Conservation (phyloP, 2,797 vertebrate genomes). For the Siniperca obscura region DNA sequence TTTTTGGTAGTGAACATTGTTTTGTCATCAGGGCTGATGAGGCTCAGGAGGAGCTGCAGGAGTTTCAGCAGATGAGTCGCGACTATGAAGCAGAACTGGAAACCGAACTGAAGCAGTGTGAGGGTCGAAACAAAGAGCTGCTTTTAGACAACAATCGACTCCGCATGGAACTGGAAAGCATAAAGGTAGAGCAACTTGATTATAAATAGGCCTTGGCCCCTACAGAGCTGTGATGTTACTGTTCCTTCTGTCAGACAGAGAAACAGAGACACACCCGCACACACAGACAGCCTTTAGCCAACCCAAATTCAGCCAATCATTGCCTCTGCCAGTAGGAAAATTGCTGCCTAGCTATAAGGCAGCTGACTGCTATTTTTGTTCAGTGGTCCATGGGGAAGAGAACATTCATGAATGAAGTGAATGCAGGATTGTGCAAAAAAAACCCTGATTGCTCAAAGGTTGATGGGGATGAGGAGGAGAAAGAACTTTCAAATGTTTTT, state of each 20-base stretch:
- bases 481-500: neutral
- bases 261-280: neutral
- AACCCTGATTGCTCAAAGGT: slow-evolving; percentile 21
- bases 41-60: slow-evolving; percentile 91
- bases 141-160: slow-evolving; percentile 91
- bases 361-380: slow-evolving; percentile 73
- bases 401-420: slow-evolving; percentile 38
- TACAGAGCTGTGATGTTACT: neutral
- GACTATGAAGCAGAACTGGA: slow-evolving; percentile 98
- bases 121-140: slow-evolving; percentile 93
- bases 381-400: slow-evolving; percentile 55
- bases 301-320: slow-evolving; percentile 32
- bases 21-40: slow-evolving; percentile 87
- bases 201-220: slow-evolving; percentile 1
- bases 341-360: slow-evolving; percentile 46
- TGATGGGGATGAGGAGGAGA: slow-evolving; percentile 6
- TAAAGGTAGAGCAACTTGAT: slow-evolving; percentile 86
- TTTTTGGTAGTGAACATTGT: neutral
- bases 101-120: slow-evolving; percentile 92
- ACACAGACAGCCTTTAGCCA: slow-evolving; percentile 1
- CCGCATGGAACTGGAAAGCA: slow-evolving; percentile 89
- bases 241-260: neutral
- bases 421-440: slow-evolving; percentile 54
- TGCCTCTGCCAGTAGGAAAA: slow-evolving; percentile 35
- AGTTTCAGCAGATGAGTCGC: slow-evolving; percentile 97